Base-by-base conservation (phyloP, 2,113 vertebrate species). In the Climacteris rufus region DNA sequence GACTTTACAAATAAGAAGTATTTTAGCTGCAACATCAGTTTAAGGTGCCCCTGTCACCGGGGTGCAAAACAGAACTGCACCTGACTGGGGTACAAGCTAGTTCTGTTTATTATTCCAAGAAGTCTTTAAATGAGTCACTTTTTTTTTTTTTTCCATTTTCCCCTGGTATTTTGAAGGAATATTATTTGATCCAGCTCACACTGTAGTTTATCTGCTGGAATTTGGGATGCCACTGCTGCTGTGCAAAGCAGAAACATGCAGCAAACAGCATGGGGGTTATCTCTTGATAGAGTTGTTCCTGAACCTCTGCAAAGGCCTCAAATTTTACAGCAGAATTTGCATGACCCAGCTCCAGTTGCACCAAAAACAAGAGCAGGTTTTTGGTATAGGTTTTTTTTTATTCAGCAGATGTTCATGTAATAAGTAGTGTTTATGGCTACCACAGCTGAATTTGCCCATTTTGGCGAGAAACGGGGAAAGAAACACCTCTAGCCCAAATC, bases 301-400 rank as follows among this genome's bases (percentile, higher is more conserved):
- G 13, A 56, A 47, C 47, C 24, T 54, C 47, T 47, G 59, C 13
- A 23, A 23, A 39, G 28, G 33, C 56, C 54, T 45, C 18, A 4
- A 17, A 45, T 15, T n/a, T 56, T 3, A 10, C 2, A 2, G 7
- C 10, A 7, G 9, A 14, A 15, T 25, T 35, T 31, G 7, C 6
- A 1, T 20, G 12, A 17, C 20, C 5, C 12, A 12, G 27, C 33
- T 22, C 12, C 19, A 3, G 23, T 27, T 69, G 54, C 15, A 24
- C 27, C 35, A 9, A 45, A 45, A 45, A 20, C 19, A 45, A 45
- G 5, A 19, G 22, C 1, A 1, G 27, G 5, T 25, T 63, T 49
- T 63, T 49, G 8, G 45, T 42, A 42, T 42, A 42, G 42, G 42
- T 13, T 42, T 42, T 42, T 42, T 42, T 42, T 15, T 42, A 42